Base-by-base conservation (phyloP, 2,888 invertebrate genomes). In the Antheraea assamensis region DNA sequence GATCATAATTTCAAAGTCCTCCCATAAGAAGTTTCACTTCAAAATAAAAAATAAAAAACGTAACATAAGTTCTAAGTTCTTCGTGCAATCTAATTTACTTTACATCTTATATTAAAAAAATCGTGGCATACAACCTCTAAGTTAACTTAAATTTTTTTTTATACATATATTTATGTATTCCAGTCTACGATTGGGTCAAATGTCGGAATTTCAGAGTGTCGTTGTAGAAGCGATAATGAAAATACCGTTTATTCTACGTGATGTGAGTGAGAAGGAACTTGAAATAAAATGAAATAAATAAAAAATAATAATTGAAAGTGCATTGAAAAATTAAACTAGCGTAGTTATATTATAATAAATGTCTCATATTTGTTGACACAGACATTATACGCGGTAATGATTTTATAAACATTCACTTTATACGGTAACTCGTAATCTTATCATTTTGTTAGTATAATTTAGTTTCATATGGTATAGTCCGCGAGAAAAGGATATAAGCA, bases 401-500 rank as follows among this genome's bases (percentile, higher is more conserved):
- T n/a, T 58, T 58, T 24, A 24, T 58, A 24, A 58, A 55, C 19
- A 10, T 55, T 55, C n/a, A 58, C 24, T 24, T 24, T 58, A 24
- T 24, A 58, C 7, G 13, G 3, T 58, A 58, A 58, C 24, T 24
- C 58, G 58, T 5, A 58, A 24, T 58, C n/a, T 58, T 58, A 58
- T 58, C n/a, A 61, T 61, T 27, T 24, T 27, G 61, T 27, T 61
- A 61, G 4, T 61, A 3, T 31, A 3, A 31, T 66, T 19, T 30
- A 4, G 5, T 24, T 58, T 58, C 24, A 30, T 64, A 30, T 24
- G 10, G 13, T 35, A 24, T n/a, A 35, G 35, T 68, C 35, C 68
- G 21, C 35, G 7, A n/a, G 19, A n/a, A 68, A 35, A 35, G 35
- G 68, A 68, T 68, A 68, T 68, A 68, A 68, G 68, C 68, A 68